A percentile compares a stretch with the other conserved stretches of the same genome.
Conservation (phyloP, 1,140 invertebrate genomes). For the Aphelenchoides besseyi region DNA sequence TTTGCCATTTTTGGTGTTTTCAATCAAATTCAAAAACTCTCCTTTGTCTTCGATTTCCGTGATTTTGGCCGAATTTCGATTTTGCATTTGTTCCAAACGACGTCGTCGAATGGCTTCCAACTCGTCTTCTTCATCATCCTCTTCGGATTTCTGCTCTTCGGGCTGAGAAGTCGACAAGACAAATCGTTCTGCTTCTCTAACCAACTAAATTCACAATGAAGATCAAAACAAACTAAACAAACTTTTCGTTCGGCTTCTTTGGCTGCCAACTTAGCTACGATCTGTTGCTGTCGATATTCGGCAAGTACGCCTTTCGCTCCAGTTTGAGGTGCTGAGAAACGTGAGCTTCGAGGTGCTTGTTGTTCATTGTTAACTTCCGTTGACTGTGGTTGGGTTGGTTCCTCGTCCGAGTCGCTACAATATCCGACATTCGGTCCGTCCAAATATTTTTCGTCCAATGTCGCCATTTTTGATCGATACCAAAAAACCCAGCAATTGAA, state of each 20-base stretch:
- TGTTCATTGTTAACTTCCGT: neutral
- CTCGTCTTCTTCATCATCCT: slow-evolving; percentile 41
- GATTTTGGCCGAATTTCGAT: slow-evolving; percentile 16
- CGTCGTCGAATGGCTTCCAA: slow-evolving; percentile 33
- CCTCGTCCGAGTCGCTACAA: slow-evolving; percentile 45
- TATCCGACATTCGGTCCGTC: slow-evolving; percentile 50
- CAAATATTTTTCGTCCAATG: slow-evolving; percentile 49
- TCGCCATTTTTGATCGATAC: slow-evolving; percentile 33
- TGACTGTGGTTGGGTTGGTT: neutral
- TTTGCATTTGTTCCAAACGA: slow-evolving; percentile 37
- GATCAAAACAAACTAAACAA: slow-evolving; percentile 9
- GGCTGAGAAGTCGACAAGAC: slow-evolving; percentile 20
- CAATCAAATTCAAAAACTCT: slow-evolving; percentile 40
- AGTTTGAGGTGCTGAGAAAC: slow-evolving; percentile 21
- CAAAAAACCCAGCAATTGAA: neutral
- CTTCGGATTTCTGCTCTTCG: slow-evolving; percentile 23
- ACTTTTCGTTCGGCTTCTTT: neutral
- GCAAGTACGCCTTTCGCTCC: slow-evolving; percentile 50
- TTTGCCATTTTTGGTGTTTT: slow-evolving; percentile 7
- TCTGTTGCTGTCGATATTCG: slow-evolving; percentile 32
- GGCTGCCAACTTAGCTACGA: neutral
- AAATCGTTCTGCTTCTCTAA: slow-evolving; percentile 45
- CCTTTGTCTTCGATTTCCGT: slow-evolving; percentile 31
- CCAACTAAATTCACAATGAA: no score
- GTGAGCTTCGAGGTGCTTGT: slow-evolving; percentile 3